Evolutionary conservation across 2,888 invertebrate species (phyloP).

Genomic region (Bombylius discolor): DNA sequence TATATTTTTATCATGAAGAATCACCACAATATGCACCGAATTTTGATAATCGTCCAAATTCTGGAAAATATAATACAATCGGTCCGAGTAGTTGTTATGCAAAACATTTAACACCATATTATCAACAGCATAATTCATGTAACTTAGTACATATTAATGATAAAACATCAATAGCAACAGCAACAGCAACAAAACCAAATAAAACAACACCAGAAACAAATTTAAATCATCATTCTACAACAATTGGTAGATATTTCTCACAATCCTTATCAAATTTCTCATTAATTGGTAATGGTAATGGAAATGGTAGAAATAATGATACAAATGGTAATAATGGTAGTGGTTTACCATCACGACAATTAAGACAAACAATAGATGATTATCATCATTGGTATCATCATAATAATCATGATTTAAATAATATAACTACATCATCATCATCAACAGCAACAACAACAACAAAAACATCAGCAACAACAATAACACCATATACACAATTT

Average conservation of each 20-base stretch:
- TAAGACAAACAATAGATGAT: conserved; percentile 7
- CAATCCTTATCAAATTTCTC: conserved; percentile 35
- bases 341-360: neutral
- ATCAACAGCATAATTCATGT: conserved; percentile 17
- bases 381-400: conserved; percentile 13
- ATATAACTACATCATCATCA: conserved; percentile 8
- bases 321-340: neutral
- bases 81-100: conserved; percentile 35
- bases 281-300: conserved; percentile 12
- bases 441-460: conserved; percentile 12
- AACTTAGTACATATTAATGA: neutral
- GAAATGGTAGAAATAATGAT: neutral
- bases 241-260: conserved; percentile 29
- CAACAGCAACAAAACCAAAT: neutral
- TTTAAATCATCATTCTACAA: neutral
- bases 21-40: conserved; percentile 15
- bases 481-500: conserved; percentile 29
- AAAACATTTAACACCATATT: conserved; percentile 29
- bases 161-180: conserved; percentile 18
- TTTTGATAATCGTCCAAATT: conserved; percentile 14
- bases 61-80: conserved; percentile 35
- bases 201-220: neutral
- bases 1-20: conserved; percentile 18
- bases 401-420: conserved; percentile 15
- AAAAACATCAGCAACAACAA: neutral